Evolutionary conservation across 35 echinoderm and acorn worm genomes (phyloP), one percentile per base, ranked within the genome.

Genomic region (Apostichopus japonicus): DNA sequence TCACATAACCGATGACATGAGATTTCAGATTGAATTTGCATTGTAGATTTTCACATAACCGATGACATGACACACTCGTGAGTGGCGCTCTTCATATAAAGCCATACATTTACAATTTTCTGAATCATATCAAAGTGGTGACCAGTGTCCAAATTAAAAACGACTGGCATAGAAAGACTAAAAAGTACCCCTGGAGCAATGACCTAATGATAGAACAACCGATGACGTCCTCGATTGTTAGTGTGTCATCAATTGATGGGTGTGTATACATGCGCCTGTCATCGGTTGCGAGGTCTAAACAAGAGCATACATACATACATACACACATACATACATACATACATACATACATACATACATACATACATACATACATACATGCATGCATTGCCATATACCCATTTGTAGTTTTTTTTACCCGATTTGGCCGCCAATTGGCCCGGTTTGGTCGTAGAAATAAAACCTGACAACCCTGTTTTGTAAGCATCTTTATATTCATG

Each of bases 121-220:
- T 79, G 77, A 79, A 79, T n/a, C 77, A 21, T 79, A 79, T 79
- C 77, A 79, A 79, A 79, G 6, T 79, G 77, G 77, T 79, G 77
- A 79, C 77, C 77, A 79, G 6, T n/a, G 6, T 79, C 19, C 77
- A 79, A 79, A 79, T 79, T 8, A 79, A 6, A 79, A 79, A 79
- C 77, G 77, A 44, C 77, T 79, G 77, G 77, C 19, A 6, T 79
- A 44, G 6, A n/a, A 79, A 44, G 77, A 21, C 27, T 23, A 23
- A 6, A 79, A 79, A 79, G 6, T 8, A 8, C 6, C 77, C 19
- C n/a, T 21, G 6, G 77, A n/a, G 77, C 27, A 79, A 21, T n/a
- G 19, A 6, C 19, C 77, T n/a, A n/a, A n/a, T 79, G 77, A 8
- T 79, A 79, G n/a, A 8, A 79, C 77, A 79, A 79, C 77, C 27